These are phyloP conservation scores for Cardiocondyla obscurior DNA, from an alignment of 1,140 invertebrate species.

Conservation along the genomic window DNA sequence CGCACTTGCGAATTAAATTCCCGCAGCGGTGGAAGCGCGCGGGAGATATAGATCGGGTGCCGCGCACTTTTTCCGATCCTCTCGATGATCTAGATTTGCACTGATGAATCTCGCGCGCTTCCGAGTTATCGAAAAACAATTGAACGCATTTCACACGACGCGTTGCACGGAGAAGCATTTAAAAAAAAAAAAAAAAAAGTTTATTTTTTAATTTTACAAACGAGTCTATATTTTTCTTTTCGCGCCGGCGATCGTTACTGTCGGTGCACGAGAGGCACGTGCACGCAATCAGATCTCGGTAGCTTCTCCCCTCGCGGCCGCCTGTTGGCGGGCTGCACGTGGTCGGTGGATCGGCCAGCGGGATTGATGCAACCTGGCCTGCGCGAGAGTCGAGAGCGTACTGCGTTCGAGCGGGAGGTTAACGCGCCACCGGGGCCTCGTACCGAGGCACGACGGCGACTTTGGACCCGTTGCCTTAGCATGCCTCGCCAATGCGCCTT, in stretches of 20 bases:
- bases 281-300: slow-evolving; percentile 13
- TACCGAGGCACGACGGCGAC: slow-evolving; percentile 60
- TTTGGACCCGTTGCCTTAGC: slow-evolving; percentile 76
- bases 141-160: background rate
- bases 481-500: slow-evolving; percentile 71
- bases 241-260: background rate
- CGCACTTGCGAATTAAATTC: background rate
- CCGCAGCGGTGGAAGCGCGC: background rate
- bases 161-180: background rate
- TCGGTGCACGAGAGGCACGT: background rate
- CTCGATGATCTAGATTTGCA: background rate
- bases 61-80: background rate
- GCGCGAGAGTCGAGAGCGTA: slow-evolving; percentile 80
- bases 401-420: slow-evolving; percentile 77
- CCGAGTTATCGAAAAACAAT: background rate
- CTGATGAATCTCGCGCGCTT: background rate
- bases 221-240: background rate
- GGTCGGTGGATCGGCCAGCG: slow-evolving; percentile 66
- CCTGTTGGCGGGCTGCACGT: slow-evolving; percentile 66
- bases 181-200: no score
- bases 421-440: slow-evolving; percentile 75
- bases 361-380: slow-evolving; percentile 79
- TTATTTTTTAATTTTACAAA: no score
- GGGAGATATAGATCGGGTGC: background rate
- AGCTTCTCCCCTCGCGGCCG: background rate